phyloP scores from a whole-genome alignment of 37 sponge, comb jelly and placozoan species.

The Agelas oroides region DNA sequence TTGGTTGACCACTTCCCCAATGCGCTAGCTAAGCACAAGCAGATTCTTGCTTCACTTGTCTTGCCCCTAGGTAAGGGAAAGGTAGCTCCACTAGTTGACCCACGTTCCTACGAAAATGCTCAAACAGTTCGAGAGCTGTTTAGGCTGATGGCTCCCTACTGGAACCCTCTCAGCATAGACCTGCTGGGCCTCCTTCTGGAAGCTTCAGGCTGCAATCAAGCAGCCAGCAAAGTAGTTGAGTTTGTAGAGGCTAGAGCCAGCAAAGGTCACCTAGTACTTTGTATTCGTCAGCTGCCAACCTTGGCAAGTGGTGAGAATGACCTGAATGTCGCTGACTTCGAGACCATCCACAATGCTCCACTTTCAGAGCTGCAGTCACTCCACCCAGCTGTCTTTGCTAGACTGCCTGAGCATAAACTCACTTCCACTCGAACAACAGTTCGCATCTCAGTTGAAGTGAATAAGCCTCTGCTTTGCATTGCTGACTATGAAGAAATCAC shows the following conservation, averaged over 20 bases:
- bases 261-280: background rate
- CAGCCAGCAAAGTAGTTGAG: background rate
- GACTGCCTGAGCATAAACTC: background rate
- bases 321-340: no score
- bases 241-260: background rate
- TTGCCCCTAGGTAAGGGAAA: background rate
- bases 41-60: background rate
- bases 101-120: background rate
- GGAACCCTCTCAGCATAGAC: background rate
- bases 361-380: background rate
- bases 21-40: background rate
- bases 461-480: background rate
- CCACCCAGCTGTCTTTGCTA: slow-evolving; percentile 5
- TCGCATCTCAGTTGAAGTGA: background rate
- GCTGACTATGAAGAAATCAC: background rate
- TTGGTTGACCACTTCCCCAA: background rate
- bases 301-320: no score
- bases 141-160: background rate
- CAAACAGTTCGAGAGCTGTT: background rate
- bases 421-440: background rate
- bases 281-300: background rate
- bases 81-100: background rate
- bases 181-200: background rate
- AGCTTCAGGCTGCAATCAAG: background rate
- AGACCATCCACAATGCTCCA: background rate